Base-by-base conservation (phyloP, 53 echinoderm and acorn worm species). In the Henricia sp. region DNA sequence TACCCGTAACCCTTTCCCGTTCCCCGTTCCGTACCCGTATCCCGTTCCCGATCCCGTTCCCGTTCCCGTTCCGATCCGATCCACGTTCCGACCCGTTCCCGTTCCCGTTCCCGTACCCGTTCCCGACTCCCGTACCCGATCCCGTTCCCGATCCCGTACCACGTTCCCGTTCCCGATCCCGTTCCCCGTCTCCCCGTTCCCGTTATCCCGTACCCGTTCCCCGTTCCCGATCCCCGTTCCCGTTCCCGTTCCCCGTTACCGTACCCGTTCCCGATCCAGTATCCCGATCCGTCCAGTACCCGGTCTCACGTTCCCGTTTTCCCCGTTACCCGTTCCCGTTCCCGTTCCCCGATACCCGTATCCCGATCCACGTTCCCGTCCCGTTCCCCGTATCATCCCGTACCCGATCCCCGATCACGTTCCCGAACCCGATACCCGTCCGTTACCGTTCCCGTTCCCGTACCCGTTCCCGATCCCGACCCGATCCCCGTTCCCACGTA, bases 91-190 rank as follows among this genome's bases (percentile, higher is more conserved):
- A 16, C 48, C 48, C 48, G 48, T 48, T 14, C 48, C 48, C 48
- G 48, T 48, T 20, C 55, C 55, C 55, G 55, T 55, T 20, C 55
- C 55, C 55, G 55, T 55, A 11, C 55, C 55, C 55, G 55, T 55
- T 20, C 55, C 11, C 6, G 17, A 21, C 20, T 20, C 55, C 6
- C 55, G 55, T 55, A 5, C 55, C 55, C 6, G 55, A 10, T 14
- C 19, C 55, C 55, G 55, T 55, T 20, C 55, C 55, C 55, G 55
- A 19, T 20, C 55, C 6, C 6, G 55, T 55, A 5, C 55, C 55
- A 16, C 4, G 16, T 20, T 4, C 55, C 55, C 17, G 11, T 4
- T 20, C 55, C 6, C 17, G 16, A 5, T 20, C 55, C 6, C 17
- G 16, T 20, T 20, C 55, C 55, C 4, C 14, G 9, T 14, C 48